phyloP scores from a whole-genome alignment of 2,797 vertebrate species.

The Morus bassanus region DNA sequence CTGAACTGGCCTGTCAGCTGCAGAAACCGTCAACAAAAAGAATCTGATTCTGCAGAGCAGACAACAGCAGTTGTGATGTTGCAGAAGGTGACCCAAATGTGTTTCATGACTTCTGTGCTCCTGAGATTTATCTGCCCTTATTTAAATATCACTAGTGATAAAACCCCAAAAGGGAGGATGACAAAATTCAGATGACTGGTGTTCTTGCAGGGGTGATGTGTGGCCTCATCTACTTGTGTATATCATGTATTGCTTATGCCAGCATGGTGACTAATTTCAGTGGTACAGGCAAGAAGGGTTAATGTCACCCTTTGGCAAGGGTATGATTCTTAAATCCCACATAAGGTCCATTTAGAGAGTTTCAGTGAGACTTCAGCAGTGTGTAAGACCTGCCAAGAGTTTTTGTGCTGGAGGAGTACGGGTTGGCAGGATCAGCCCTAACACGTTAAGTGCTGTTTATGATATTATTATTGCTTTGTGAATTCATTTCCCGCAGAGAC shows the following conservation, averaged over 20 bases:
- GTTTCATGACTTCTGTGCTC: not conserved
- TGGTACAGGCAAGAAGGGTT: not conserved
- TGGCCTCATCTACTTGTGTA: not conserved
- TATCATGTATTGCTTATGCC: not conserved
- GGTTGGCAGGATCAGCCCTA: slow-evolving; percentile 55
- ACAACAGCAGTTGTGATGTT: not conserved
- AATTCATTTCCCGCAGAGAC: slow-evolving; percentile 54
- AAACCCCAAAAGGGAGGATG: not conserved
- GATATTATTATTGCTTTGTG: slow-evolving; percentile 58
- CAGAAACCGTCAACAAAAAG: not conserved
- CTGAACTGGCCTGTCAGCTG: not conserved
- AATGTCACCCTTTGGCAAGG: slow-evolving; percentile 15
- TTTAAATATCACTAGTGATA: not conserved
- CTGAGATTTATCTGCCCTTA: not conserved
- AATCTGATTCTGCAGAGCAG: not conserved
- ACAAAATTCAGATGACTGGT: not conserved
- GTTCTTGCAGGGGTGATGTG: not conserved
- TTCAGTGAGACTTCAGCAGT: slow-evolving; percentile 13
- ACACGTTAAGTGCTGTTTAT: slow-evolving; percentile 60
- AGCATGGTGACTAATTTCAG: not conserved
- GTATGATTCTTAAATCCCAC: not conserved
- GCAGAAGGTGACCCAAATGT: not conserved
- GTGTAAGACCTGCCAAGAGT: slow-evolving; percentile 27
- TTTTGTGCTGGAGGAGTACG: not conserved
- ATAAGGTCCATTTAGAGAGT: not conserved